Evolutionary conservation across 2,888 invertebrate species (phyloP), one percentile per base, ranked within the genome.

Genomic region (Punctoribates punctum): DNA sequence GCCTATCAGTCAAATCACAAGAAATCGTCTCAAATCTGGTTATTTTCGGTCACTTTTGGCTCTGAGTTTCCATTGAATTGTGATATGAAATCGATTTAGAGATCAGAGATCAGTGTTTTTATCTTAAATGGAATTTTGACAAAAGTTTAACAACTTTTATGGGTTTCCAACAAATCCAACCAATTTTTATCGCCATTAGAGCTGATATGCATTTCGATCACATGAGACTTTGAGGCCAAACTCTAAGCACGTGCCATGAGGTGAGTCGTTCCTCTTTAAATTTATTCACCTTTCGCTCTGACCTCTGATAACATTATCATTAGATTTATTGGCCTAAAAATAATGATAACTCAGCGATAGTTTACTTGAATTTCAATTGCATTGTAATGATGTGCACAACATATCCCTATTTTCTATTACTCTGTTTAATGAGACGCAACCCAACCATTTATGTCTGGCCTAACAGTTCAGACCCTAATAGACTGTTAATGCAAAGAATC

Each of bases 341-440:
- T 67, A 67, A 67, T 67, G 20, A 67, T 29, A 38, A 38, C 11
- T 38, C 9, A n/a, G 34, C 29, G 17, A 67, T 20, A 38, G 34
- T 25, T 34, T 67, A 38, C 5, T 38, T 67, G n/a, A 4, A 38
- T 54, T 15, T 1, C 15, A 8, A 8, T 48, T 15, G 46, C 46
- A 62, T 57, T 57, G 20, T 57, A 57, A 57, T 57, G 20, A 23
- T 48, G 48, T n/a, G n/a, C 48, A 57, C 46, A 48, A 48, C 46
- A 48, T 48, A 15, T 57, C 25, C 15, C 20, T 57, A 25, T 38
- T 67, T 67, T 38, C 38, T 38, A 38, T 67, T 38, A 67, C 38
- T 38, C n/a, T 67, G 67, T 38, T 67, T 67, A 67, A 67, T 67
- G 67, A 67, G 34, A 67, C 67, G 67, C n/a, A 20, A 67, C 67